Conservation (phyloP, 1,140 invertebrate species). For the Drosophila asahinai region DNA sequence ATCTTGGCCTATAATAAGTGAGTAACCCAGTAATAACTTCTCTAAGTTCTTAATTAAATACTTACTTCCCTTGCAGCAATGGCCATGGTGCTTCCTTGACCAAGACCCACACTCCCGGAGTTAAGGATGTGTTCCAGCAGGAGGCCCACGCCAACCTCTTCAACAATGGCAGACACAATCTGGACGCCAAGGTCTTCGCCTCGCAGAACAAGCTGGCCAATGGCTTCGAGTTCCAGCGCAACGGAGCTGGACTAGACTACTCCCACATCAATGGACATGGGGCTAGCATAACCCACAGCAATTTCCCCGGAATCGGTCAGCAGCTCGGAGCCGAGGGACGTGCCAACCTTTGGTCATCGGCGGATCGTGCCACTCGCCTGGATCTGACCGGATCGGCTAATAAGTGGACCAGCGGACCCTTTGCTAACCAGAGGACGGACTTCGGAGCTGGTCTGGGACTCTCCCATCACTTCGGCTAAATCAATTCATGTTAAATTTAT, state of each 20-base stretch:
- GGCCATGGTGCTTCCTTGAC: conserved; percentile 69
- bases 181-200: conserved; percentile 72
- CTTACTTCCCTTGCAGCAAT: conserved; percentile 29
- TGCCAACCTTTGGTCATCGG: conserved; percentile 74
- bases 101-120: conserved; percentile 71
- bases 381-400: conserved; percentile 65
- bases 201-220: conserved; percentile 75
- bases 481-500: too few relatives aligned
- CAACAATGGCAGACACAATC: conserved; percentile 48
- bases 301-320: conserved; percentile 74
- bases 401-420: conserved; percentile 72
- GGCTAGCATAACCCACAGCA: conserved; percentile 74
- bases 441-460: conserved; percentile 68
- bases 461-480: conserved; percentile 68
- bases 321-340: conserved; percentile 66
- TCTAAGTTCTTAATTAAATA: background rate
- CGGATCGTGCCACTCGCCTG: conserved; percentile 70
- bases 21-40: conserved; percentile 18
- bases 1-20: conserved; percentile 77
- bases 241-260: conserved; percentile 72
- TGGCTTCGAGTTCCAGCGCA: conserved; percentile 73
- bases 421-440: conserved; percentile 58
- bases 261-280: conserved; percentile 71
- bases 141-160: conserved; percentile 74
- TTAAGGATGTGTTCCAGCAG: conserved; percentile 67